Conservation (phyloP, 37 sponge, comb jelly and placozoan species). For the Agelas oroides region DNA sequence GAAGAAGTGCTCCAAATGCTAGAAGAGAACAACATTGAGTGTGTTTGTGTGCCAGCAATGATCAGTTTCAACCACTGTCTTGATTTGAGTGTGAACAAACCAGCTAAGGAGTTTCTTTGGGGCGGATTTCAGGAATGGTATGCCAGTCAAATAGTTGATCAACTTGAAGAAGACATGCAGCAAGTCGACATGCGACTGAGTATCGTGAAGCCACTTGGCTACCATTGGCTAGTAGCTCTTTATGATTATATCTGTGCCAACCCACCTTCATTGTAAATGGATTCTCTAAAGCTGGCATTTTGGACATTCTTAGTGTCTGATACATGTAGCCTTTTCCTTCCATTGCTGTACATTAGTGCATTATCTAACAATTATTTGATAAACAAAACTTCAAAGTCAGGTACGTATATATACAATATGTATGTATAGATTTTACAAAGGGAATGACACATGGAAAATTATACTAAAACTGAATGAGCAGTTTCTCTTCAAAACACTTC, state of each 20-base stretch:
- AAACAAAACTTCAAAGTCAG: no score
- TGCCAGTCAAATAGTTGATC: slow-evolving; percentile 13
- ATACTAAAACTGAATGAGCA: slow-evolving; percentile 12
- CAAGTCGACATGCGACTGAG: background rate
- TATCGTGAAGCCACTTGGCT: slow-evolving; percentile 1
- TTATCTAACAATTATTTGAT: no score
- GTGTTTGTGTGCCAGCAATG: slow-evolving; percentile 46
- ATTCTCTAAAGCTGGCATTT: background rate
- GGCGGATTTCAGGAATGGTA: slow-evolving; percentile 50
- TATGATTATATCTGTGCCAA: background rate
- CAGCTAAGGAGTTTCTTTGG: slow-evolving; percentile 56
- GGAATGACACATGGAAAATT: no score
- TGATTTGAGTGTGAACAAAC: slow-evolving; percentile 57
- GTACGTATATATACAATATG: no score
- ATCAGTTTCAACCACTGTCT: slow-evolving; percentile 66
- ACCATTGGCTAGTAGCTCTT: background rate
- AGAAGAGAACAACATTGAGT: slow-evolving; percentile 2
- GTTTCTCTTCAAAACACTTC: slow-evolving; percentile 41
- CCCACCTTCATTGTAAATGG: slow-evolving; percentile 8
- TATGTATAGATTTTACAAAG: no score
- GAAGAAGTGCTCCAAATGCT: slow-evolving; percentile 11
- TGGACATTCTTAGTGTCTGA: background rate
- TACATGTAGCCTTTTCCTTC: no score
- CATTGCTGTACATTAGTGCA: no score
- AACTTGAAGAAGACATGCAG: slow-evolving; percentile 17